Evolutionary conservation across 2,797 vertebrate species (phyloP).

Genomic region (Scolopax bukidnonensis): DNA sequence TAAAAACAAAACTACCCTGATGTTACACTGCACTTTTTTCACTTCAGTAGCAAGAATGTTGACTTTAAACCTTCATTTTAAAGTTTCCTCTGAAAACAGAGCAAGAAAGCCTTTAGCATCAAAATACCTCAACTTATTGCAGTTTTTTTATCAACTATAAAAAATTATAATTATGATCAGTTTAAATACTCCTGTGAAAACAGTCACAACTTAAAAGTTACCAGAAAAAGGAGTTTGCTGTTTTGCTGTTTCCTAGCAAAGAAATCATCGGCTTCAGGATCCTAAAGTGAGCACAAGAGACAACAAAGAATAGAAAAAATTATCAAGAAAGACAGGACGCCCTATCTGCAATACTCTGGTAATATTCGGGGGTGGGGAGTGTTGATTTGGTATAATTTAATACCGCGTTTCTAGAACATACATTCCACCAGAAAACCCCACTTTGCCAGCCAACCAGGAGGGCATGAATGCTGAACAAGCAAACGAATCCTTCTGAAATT

Average conservation of each 20-base stretch:
- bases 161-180: background rate
- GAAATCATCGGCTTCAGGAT: background rate
- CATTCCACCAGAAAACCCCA: background rate
- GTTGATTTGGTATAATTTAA: background rate
- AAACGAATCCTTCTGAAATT: background rate
- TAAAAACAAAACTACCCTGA: background rate
- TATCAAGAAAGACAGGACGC: background rate
- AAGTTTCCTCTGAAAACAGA: background rate
- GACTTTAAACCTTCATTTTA: background rate
- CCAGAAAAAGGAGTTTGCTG: background rate
- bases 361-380: accelerated
- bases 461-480: background rate
- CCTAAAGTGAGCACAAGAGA: accelerated
- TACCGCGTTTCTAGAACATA: background rate
- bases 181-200: background rate
- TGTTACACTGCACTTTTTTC: background rate
- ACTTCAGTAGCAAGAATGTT: background rate
- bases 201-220: background rate
- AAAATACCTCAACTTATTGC: background rate
- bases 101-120: background rate
- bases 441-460: background rate
- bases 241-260: background rate
- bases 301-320: background rate
- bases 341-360: background rate
- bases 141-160: accelerated